These are phyloP conservation scores for Laticauda colubrina DNA, from an alignment of 2,113 vertebrate species.

Conservation along the genomic window DNA sequence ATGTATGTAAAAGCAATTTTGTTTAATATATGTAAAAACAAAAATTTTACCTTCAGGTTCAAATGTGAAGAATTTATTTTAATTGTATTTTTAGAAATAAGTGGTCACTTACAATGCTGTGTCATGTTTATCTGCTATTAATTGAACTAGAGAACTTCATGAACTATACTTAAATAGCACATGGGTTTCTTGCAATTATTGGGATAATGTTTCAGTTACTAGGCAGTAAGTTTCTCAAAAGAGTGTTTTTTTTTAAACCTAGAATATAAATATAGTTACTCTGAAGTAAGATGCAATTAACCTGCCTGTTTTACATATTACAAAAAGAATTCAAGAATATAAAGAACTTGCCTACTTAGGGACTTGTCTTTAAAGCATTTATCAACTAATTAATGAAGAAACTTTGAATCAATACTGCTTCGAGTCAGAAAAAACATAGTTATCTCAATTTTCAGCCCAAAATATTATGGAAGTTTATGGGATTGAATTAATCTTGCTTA, in stretches of 20 bases:
- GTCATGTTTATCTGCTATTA: slow-evolving; percentile 8
- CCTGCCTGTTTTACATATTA: background rate
- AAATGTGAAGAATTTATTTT: background rate
- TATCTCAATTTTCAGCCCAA: background rate
- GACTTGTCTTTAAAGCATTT: background rate
- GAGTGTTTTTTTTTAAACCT: background rate
- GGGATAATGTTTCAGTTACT: slow-evolving; percentile 5
- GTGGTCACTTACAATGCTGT: background rate
- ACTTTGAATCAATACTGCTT: background rate
- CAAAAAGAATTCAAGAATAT: background rate
- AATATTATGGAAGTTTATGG: background rate
- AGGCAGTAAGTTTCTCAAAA: background rate
- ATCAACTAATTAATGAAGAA: background rate
- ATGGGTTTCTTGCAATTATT: background rate
- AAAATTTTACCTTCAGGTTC: background rate
- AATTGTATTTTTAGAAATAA: slow-evolving; percentile 1
- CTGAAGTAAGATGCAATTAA: background rate
- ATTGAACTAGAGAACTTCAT: background rate
- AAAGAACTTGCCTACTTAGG: background rate
- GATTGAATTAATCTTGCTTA: background rate
- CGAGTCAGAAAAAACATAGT: background rate
- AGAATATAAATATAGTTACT: background rate
- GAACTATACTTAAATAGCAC: background rate
- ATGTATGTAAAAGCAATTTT: background rate
- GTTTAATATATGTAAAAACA: background rate